Conservation (phyloP, 2,888 invertebrate genomes). For the Caenorhabditis sp. region DNA sequence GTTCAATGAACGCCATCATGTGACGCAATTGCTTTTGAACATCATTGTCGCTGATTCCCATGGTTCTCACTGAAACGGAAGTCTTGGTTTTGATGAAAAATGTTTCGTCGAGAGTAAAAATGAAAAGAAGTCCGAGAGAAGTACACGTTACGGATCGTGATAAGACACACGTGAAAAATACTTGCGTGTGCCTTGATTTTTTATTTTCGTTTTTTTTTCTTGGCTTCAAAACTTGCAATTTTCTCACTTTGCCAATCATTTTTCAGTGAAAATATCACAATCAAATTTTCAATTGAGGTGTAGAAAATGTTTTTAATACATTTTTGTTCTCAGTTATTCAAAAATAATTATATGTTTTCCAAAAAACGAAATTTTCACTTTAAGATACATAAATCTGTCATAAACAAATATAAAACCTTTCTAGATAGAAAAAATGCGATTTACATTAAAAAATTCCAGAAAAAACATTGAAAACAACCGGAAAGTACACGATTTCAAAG, state of each 20-base stretch:
- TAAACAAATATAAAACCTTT: background rate
- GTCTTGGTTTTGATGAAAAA: conserved; percentile 4
- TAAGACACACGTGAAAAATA: background rate
- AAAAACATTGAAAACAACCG: background rate
- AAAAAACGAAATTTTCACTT: no score
- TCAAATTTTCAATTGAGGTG: no score
- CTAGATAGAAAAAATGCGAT: no score
- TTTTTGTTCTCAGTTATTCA: no score
- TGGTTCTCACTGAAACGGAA: conserved; percentile 23
- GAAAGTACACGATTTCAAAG: background rate
- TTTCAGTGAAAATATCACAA: no score
- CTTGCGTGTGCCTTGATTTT: background rate
- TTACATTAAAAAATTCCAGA: background rate
- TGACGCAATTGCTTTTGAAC: conserved; percentile 86
- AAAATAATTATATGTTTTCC: no score
- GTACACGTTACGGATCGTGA: background rate
- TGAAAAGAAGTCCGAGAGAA: background rate
- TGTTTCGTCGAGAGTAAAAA: background rate
- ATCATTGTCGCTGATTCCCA: conserved; percentile 71
- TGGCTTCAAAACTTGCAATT: no score
- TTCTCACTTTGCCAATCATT: no score
- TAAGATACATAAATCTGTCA: no score
- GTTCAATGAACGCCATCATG: conserved; percentile 99
- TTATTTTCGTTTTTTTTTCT: background rate
- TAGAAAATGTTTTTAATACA: no score